Evolutionary conservation across 2,888 invertebrate species (phyloP).

Genomic region (Allophyes oxyacanthae): DNA sequence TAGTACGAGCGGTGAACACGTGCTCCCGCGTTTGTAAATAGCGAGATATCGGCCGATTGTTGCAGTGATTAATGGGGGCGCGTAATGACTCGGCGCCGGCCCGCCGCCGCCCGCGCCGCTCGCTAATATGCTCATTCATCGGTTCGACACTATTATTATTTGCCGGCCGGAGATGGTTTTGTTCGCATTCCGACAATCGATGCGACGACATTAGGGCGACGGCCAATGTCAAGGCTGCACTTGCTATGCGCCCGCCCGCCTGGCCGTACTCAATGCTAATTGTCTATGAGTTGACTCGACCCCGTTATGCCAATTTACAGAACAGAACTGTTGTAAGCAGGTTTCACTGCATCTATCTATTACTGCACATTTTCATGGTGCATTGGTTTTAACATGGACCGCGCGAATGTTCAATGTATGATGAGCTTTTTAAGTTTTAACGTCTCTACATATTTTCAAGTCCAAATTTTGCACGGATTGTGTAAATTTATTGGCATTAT

Average conservation of each 20-base stretch:
- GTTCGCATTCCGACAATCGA: constrained; percentile 83
- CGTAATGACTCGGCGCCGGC: constrained; percentile 85
- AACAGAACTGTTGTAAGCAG: constrained; percentile 48
- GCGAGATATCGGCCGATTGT: constrained; percentile 90
- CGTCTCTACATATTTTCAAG: neutral
- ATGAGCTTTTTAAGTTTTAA: neutral
- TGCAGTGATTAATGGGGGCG: constrained; percentile 89
- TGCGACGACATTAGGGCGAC: constrained; percentile 82
- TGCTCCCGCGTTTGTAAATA: constrained; percentile 89
- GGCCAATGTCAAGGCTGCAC: constrained; percentile 88
- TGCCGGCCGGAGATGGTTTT: constrained; percentile 82
- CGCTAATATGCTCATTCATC: constrained; percentile 87
- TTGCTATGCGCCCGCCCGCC: constrained; percentile 76
- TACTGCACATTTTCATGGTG: too few relatives aligned
- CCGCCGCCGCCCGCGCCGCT: constrained; percentile 73
- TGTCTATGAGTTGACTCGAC: constrained; percentile 69
- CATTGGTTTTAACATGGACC: too few relatives aligned
- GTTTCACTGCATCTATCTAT: constrained; percentile 42
- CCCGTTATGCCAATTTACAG: constrained; percentile 68
- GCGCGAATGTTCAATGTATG: too few relatives aligned
- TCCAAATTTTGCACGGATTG: too few relatives aligned
- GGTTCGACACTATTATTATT: constrained; percentile 85
- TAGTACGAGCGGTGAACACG: constrained; percentile 88
- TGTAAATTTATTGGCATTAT: too few relatives aligned
- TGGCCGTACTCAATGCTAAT: constrained; percentile 74